Base-by-base conservation (phyloP, 1,140 invertebrate genomes). In the Anadara kagoshimensis region DNA sequence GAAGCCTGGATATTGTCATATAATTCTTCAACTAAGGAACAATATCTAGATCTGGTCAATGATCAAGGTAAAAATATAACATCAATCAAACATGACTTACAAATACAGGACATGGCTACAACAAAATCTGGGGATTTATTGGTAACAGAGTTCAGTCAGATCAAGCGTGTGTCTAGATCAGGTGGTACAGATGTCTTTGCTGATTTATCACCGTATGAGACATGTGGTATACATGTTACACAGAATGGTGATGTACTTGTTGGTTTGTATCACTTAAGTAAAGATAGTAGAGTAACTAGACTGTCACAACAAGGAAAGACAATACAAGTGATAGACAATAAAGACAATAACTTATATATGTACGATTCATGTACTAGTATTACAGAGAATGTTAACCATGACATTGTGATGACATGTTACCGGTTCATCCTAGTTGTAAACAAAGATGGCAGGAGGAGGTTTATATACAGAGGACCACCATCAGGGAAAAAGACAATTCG, bases 391-490 rank as follows among this genome's bases (percentile, higher is more conserved):
- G 61, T 53, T 36, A 41, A 51, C 41, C 57, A 57, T 12, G 67
- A 69, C 10, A 41, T 59, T 47, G 67, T 69, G 10, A 44, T 61
- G n/a, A 45, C 51, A 44, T 61, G 58, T 44, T 41, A 44, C 11
- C 26, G 16, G 11, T 61, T 45, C 18, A 29, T 69, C 1, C 47
- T 62, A 41, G 53, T 54, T 47, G 24, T 69, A 16, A 57, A 69
- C 45, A 41, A 47, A 36, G 47, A 47, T 47, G 57, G 67, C 20
- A 43, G 58, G 36, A 36, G 29, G n/a, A 58, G 47, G 18, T 69
- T 69, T 44, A 51, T 44, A 16, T 69, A 69, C 67, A 49, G 51
- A 44, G 67, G 67, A 36, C 29, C 29, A 14, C 43, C 47, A 1
- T 49, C 18, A 43, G 43, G 29, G 16, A 29, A 14, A 20, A 44